Evolutionary conservation across 2,797 vertebrate species (phyloP), one percentile per base, ranked within the genome.

Genomic region (Apogon talboti): DNA sequence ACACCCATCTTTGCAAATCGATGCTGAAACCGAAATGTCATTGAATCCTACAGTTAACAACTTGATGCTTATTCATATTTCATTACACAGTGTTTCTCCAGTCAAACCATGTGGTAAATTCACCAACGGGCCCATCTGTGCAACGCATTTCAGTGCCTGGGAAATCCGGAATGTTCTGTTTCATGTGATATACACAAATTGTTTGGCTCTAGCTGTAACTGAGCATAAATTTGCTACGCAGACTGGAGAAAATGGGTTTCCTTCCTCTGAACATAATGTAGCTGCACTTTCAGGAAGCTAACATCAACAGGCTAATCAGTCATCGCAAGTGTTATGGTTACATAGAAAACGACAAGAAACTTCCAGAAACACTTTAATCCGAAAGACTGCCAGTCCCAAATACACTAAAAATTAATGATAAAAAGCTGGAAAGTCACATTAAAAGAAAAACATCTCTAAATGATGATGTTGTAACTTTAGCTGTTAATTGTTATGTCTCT

Each of bases 321-420:
- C 6, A 7, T 12, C 33, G 40, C 11, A 33, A 11, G 38, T 9
- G 46, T 8, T 33, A 11, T 6, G 28, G 6, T 33, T 60, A 66
- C 64, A 28, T 13, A 7, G 19, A 15, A 48, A 57, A 52, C 53
- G 35, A 19, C 7, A 1, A 61, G 64, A 87, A 86, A 83, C 55
- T 78, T 79, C 81, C 7, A 66, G 73, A 82, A 81, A 67, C 11
- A 38, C 63, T 64, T 7, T 2, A 6, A 58, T 52, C 4, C 46
- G 7, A 35, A 55, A 1, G 1, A 16, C 35, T 11, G 6, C 10
- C 33, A 35, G 33, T 35, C 1, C 33, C 33, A 35, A 35, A 35
- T 10, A 35, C 7, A 35, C 33, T 10, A 10, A 35, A 35, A 2
- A 35, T 30, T 38, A 46, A 33, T 13, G 6, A 21, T 43, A 54